Base-by-base conservation (phyloP, 1,140 invertebrate genomes). In the Trichoplusia ni region DNA sequence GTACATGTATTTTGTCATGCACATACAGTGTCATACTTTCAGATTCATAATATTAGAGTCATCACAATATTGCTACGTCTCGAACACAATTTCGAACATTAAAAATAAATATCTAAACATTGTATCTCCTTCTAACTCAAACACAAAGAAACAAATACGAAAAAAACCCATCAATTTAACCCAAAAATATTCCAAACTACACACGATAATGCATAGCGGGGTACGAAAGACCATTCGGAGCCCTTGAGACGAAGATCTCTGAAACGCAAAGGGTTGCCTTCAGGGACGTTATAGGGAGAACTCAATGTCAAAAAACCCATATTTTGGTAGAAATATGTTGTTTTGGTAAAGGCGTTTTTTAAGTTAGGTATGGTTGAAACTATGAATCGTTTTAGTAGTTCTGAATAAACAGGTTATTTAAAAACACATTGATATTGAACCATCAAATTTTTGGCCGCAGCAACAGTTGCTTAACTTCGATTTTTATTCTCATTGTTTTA, bases 231-330 rank as follows among this genome's bases (percentile, higher is more conserved):
- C 54, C 38, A 42, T 42, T 37, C 19, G 13, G 14, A 18, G 23
- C 56, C 56, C 56, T 11, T 16, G 56, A 35, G 56, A 35, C 13
- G n/a, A 46, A 60, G 46, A 46, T 47, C 27, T 47, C 56, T 13
- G 46, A 58, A 60, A 60, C 56, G 47, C 47, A 46, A 59, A 60
- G 56, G 56, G 56, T 33, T 47, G 2, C 29, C 27, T 47, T 23
- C n/a, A 60, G 2, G 6, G 8, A 25, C 21, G 11, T 16, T 42
- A 23, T 18, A 25, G 56, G 56, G 56, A 60, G 40, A 60, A 47
- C 56, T 42, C 56, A 35, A 47, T 47, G 56, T 60, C 56, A 60
- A 37, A 46, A 25, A 37, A 60, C 29, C 35, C 56, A 37, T 46
- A 47, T 46, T 60, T 60, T 60, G 23, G 14, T 38, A 16, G 27